A percentile compares a stretch with the other conserved stretches of the same genome.
Conservation (phyloP, 2,888 invertebrate species). For the Myopa testacea region DNA sequence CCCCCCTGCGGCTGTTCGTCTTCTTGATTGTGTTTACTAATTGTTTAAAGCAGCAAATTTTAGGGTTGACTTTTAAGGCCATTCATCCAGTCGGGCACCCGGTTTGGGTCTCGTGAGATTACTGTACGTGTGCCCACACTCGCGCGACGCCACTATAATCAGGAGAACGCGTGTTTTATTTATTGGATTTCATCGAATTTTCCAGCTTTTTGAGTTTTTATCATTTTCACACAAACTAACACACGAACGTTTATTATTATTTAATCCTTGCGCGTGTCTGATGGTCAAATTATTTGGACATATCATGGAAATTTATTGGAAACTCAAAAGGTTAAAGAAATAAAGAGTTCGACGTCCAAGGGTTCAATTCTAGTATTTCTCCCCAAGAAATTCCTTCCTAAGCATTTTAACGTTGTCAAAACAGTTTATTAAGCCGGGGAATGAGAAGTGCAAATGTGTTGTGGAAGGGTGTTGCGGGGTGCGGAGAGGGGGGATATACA, state of each 20-base stretch:
- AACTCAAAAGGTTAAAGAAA: background rate
- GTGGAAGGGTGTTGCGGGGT: background rate
- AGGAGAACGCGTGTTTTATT: slow-evolving; percentile 12
- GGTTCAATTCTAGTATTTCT: background rate
- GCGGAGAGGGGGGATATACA: background rate
- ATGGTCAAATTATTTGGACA: slow-evolving; percentile 20
- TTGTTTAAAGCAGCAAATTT: slow-evolving; percentile 6
- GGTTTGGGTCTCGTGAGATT: slow-evolving; percentile 7
- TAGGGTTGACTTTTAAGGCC: slow-evolving; percentile 17
- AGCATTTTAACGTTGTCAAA: slow-evolving; percentile 25
- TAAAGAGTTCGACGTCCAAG: background rate
- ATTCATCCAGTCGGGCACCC: background rate
- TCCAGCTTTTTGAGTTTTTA: background rate
- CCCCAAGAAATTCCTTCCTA: background rate
- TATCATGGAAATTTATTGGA: slow-evolving; percentile 18
- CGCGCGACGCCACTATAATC: background rate
- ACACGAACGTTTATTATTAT: background rate
- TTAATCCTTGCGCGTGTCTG: background rate
- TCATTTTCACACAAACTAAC: slow-evolving; percentile 11
- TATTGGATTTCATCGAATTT: slow-evolving; percentile 6
- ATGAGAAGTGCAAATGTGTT: background rate
- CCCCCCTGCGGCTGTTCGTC: background rate
- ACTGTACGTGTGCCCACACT: background rate
- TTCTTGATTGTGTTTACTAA: slow-evolving; percentile 20
- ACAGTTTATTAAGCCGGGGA: background rate